Percentiles rank a stretch among this genome's conserved stretches.
Evolutionary conservation across 1,140 invertebrate genomes (phyloP).

Genomic region (Drosophila lacertosa): DNA sequence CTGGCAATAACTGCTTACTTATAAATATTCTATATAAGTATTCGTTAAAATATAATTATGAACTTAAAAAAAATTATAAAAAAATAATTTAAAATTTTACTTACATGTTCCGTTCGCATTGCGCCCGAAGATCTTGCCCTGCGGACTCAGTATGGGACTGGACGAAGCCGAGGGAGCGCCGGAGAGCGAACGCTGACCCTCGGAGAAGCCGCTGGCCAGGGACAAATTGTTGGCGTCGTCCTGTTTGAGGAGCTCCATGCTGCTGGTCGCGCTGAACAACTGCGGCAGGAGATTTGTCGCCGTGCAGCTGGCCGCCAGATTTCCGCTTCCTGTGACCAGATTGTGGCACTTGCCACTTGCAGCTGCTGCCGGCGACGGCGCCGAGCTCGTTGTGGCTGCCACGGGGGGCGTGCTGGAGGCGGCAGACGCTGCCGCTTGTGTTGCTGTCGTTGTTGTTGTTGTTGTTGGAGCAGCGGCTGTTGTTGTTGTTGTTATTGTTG

Average conservation of each 20-base stretch:
- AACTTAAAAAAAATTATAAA: no score
- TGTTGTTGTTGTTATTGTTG: slow-evolving; percentile 36
- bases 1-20: no score
- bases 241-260: slow-evolving; percentile 53
- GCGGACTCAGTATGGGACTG: slow-evolving; percentile 81
- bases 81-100: slow-evolving; percentile 37
- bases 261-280: slow-evolving; percentile 50
- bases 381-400: background rate
- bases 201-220: slow-evolving; percentile 69
- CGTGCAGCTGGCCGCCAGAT: slow-evolving; percentile 12
- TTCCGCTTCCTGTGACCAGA: slow-evolving; percentile 25
- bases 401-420: slow-evolving; percentile 4
- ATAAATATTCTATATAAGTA: no score
- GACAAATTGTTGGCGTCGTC: slow-evolving; percentile 78
- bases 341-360: slow-evolving; percentile 7
- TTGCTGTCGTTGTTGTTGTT: slow-evolving; percentile 15
- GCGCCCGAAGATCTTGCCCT: slow-evolving; percentile 83
- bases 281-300: slow-evolving; percentile 35
- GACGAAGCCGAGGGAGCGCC: slow-evolving; percentile 80
- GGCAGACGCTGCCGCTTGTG: slow-evolving; percentile 17
- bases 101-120: slow-evolving; percentile 85
- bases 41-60: no score
- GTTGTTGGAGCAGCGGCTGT: slow-evolving; percentile 11
- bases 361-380: slow-evolving; percentile 33
- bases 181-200: slow-evolving; percentile 75